Evolutionary conservation across 92 coral and sea anemone species (phyloP).

Genomic region (Chrysogorgia sp.): DNA sequence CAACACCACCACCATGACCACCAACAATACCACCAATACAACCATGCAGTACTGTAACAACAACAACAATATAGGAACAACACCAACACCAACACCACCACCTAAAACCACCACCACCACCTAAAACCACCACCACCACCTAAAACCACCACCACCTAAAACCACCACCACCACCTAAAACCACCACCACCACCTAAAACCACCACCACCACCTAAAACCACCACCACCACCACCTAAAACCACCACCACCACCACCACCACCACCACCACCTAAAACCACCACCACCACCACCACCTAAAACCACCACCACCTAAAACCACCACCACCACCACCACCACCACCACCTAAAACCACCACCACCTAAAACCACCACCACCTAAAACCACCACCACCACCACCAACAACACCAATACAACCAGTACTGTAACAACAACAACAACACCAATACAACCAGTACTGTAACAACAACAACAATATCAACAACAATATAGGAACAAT

Average conservation of each 20-base stretch:
- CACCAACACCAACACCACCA: constrained; percentile 20
- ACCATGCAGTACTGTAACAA: constrained; percentile 10
- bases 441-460: too few relatives aligned
- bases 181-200: constrained; percentile 14
- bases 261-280: too few relatives aligned
- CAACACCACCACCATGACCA: constrained; percentile 10
- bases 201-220: neutral
- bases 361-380: too few relatives aligned
- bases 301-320: too few relatives aligned
- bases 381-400: too few relatives aligned
- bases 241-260: too few relatives aligned
- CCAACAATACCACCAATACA: constrained; percentile 10
- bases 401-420: neutral
- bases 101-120: neutral
- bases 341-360: too few relatives aligned
- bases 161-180: constrained; percentile 23
- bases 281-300: too few relatives aligned
- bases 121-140: neutral
- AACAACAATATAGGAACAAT: neutral
- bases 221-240: too few relatives aligned
- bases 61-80: constrained; percentile 13
- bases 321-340: too few relatives aligned
- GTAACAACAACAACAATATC: too few relatives aligned
- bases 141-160: constrained; percentile 5
- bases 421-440: too few relatives aligned